Base-by-base conservation (phyloP, 1,140 invertebrate species). In the Colletes gigas region DNA sequence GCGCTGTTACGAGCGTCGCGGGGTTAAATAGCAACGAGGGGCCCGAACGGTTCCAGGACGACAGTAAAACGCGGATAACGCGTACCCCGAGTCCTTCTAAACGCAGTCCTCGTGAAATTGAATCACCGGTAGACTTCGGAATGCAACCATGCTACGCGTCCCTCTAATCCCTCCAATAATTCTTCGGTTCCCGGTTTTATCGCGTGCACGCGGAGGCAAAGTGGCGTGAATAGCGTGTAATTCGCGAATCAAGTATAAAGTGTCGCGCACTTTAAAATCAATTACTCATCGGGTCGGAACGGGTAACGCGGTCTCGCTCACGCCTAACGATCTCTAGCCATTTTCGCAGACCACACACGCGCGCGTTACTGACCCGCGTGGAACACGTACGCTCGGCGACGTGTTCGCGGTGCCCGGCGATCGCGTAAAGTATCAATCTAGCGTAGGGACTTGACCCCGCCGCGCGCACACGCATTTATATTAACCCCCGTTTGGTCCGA, bases 401-500 rank as follows among this genome's bases (percentile, higher is more conserved):
- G 67, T 71, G 70, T 41, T 50, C 68, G 47, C 47, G 68, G 4
- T 17, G 65, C 57, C 44, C 39, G 60, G 17, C 59, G 76, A 67
- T 81, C 81, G 76, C 78, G 82, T 73, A 81, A 86, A 84, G 84
- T 87, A 88, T 87, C 86, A 88, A 84, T 88, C 85, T 82, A 76
- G 54, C 69, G 72, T 52, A 55, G 60, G 76, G 78, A 69, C 67
- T 76, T 77, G 85, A 87, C 70, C 82, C 79, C 66, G 50, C 57
- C 57, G 57, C 75, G 84, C 72, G 59, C 78, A 63, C 66, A 50
- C 78, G 73, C 85, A 84, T 88, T 84, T 83, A 79, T 72, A 83
- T 84, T 87, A 80, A 84, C 85, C 86, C 84, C 85, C 87, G 30
- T 83, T 78, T 78, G 77, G 76, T 76, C 63, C 65, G 79, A 69